Evolutionary conservation across 2,113 vertebrate genomes (phyloP).

Genomic region (Pleuronectes platessa): DNA sequence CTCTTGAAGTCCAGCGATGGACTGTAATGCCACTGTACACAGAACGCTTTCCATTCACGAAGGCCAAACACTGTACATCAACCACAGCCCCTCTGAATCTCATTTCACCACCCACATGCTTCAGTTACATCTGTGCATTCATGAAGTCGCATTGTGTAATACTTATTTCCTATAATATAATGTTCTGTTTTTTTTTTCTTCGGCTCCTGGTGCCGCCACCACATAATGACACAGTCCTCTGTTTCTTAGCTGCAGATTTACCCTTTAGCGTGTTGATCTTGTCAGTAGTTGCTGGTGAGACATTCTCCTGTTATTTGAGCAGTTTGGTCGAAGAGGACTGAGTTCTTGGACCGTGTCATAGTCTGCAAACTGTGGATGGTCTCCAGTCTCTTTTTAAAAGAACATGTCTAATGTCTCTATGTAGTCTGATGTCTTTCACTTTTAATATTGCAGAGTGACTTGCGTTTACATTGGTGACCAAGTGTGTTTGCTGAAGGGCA

Average conservation of each 20-base stretch:
- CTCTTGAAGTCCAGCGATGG: background rate
- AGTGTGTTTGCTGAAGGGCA: no score
- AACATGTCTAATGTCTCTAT: no score
- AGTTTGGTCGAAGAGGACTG: conserved; percentile 14
- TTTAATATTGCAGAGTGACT: no score
- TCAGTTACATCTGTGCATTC: conserved; percentile 1
- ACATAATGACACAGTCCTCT: conserved; percentile 6
- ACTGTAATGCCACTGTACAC: background rate
- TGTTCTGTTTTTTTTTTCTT: conserved; percentile 18
- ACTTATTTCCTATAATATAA: background rate
- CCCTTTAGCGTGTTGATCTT: conserved; percentile 30
- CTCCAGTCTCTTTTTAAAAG: no score
- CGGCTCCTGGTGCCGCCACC: background rate
- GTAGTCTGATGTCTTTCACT: no score
- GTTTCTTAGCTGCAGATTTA: conserved; percentile 28
- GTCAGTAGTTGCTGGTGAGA: conserved; percentile 14
- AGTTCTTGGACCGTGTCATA: no score
- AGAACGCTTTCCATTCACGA: conserved; percentile 17
- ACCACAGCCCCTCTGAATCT: conserved; percentile 3
- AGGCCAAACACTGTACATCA: background rate
- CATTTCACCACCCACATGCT: conserved; percentile 17
- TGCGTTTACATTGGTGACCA: no score
- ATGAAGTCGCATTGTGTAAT: background rate
- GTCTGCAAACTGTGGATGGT: no score
- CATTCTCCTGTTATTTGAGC: conserved; percentile 23